Conservation (phyloP, 2,797 vertebrate species). For the Etheostoma perlongum region DNA sequence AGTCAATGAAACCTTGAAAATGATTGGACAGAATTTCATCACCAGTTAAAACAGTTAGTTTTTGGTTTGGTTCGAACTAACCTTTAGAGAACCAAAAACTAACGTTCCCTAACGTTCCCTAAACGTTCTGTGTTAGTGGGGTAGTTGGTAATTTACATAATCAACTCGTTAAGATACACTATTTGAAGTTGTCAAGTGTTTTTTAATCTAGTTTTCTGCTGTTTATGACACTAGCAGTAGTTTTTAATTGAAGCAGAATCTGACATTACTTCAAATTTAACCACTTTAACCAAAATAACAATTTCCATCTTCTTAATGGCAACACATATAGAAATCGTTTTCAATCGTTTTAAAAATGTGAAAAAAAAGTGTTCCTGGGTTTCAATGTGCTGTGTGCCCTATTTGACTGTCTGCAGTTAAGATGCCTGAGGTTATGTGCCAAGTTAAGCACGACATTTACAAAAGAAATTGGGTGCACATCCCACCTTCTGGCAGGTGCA, state of each 20-base stretch:
- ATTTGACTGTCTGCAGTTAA: not conserved
- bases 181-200: not conserved
- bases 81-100: no score
- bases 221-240: not conserved
- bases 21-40: not conserved
- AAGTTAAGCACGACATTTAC: not conserved
- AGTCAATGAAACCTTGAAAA: not conserved
- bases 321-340: not conserved
- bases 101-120: no score
- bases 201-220: not conserved
- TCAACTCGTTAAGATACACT: not conserved
- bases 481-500: no score
- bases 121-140: no score
- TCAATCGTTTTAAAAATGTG: not conserved
- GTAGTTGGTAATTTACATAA: not conserved
- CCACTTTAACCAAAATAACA: not conserved
- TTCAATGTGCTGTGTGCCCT: not conserved
- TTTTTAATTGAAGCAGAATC: not conserved
- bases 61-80: no score
- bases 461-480: no score
- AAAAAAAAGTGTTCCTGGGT: not conserved
- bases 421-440: not conserved
- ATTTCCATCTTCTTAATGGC: not conserved
- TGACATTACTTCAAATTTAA: not conserved
- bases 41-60: no score